Evolutionary conservation across 2,113 vertebrate genomes (phyloP).

Genomic region (Platysternon megacephalum): DNA sequence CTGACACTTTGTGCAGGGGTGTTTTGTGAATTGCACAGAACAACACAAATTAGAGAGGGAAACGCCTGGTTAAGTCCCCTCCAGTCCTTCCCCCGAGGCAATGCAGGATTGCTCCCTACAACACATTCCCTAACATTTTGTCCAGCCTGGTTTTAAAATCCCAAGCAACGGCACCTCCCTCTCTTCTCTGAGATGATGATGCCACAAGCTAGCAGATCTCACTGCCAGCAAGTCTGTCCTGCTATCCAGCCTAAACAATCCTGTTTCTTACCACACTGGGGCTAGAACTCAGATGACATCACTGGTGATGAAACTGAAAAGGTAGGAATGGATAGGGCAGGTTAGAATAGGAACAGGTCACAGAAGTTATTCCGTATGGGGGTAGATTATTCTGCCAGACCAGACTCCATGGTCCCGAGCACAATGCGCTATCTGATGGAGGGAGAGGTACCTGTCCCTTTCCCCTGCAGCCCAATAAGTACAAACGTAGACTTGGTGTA

Average conservation of each 20-base stretch:
- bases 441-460: too few relatives aligned
- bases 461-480: too few relatives aligned
- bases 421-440: too few relatives aligned
- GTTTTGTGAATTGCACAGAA: not conserved
- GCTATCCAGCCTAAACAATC: too few relatives aligned
- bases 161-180: too few relatives aligned
- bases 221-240: not conserved
- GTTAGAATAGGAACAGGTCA: not conserved
- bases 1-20: not conserved
- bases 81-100: not conserved
- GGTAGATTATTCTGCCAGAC: too few relatives aligned
- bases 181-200: not conserved
- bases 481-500: too few relatives aligned
- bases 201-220: not conserved
- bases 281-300: not conserved
- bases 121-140: not conserved
- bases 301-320: not conserved
- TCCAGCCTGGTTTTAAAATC: not conserved
- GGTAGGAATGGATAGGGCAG: not conserved
- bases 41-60: not conserved
- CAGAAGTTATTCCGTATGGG: too few relatives aligned
- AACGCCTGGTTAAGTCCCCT: not conserved
- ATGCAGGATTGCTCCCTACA: not conserved
- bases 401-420: too few relatives aligned
- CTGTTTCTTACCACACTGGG: too few relatives aligned